Percentiles rank a stretch among this genome's conserved stretches.
Evolutionary conservation across 2,797 vertebrate genomes (phyloP).

Genomic region (Lagodon rhomboides): DNA sequence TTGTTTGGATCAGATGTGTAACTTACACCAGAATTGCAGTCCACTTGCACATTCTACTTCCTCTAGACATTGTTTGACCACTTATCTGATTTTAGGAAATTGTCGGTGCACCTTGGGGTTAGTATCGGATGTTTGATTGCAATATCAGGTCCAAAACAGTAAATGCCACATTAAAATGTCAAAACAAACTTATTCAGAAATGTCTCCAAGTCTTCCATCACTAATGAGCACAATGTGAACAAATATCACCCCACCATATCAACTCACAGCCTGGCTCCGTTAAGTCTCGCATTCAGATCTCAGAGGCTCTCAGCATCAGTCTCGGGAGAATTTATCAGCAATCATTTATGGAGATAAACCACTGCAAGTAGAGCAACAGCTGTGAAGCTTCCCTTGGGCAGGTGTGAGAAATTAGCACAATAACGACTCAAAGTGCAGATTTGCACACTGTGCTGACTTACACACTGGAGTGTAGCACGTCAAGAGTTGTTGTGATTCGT

Average conservation of each 20-base stretch:
- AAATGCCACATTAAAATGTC: conserved; percentile 68
- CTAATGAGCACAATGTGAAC: conserved; percentile 72
- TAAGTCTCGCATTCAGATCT: conserved; percentile 64
- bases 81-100: conserved; percentile 17
- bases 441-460: conserved; percentile 56
- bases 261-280: conserved; percentile 55
- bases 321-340: conserved; percentile 80
- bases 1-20: conserved; percentile 3
- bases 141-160: conserved; percentile 25
- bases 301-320: conserved; percentile 70
- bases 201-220: conserved; percentile 59
- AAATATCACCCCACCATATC: conserved; percentile 66
- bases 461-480: conserved; percentile 27
- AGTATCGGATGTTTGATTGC: conserved; percentile 19
- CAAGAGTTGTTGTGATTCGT: conserved; percentile 44
- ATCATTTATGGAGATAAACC: conserved; percentile 83
- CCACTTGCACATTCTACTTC: neutral
- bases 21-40: neutral
- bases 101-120: neutral
- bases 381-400: conserved; percentile 80
- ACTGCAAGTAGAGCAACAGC: conserved; percentile 79
- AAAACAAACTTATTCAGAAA: conserved; percentile 55
- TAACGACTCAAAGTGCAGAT: conserved; percentile 74
- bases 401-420: conserved; percentile 82
- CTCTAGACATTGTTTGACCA: neutral